Base-by-base conservation (phyloP, 2,113 vertebrate species). In the Lagopus leucura region DNA sequence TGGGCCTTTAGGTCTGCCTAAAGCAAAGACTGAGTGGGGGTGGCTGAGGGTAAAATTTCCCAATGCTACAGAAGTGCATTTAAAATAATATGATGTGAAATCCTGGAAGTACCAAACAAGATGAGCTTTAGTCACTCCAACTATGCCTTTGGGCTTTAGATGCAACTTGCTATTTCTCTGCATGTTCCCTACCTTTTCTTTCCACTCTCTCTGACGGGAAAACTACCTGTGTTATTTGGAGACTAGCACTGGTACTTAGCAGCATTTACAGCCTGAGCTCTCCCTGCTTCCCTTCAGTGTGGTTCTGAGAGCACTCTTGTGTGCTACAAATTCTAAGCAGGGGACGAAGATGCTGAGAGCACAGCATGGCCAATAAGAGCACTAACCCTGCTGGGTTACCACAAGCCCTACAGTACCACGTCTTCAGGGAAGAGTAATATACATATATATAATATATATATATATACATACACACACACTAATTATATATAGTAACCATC, bases 281-380 rank as follows among this genome's bases (percentile, higher is more conserved):
- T 89, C 47, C 52, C 47, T 0, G 1, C 48, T 80, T 55, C 55
- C 77, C 74, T 50, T 15, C 88, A 90, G 82, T 70, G 69, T 2
- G 11, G 40, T 94, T 34, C 69, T 13, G n/a, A 67, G 57, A 89
- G 57, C 0, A 1, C 40, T 92, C 70, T 42, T 16, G 17, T 43
- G 72, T 55, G 84, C 65, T 89, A 61, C 78, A 94, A 87, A 94
- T 89, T 80, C 61, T 66, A 84, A 92, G 63, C 80, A 92, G 73
- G 48, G 83, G 69, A 24, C 8, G 6, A 86, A 92, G 95, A 38
- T 55, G 20, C 72, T 88, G 0, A 1, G 87, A 89, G 64, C 64
- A 69, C 63, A 79, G 55, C 1, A 0, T 27, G 84, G 71, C 78
- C 94, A 86, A 30, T 80, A 60, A 57, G 67, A 90, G 85, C 19